Evolutionary conservation across 2,113 vertebrate species (phyloP), one percentile per base, ranked within the genome.

Genomic region (Anhinga rufa): DNA sequence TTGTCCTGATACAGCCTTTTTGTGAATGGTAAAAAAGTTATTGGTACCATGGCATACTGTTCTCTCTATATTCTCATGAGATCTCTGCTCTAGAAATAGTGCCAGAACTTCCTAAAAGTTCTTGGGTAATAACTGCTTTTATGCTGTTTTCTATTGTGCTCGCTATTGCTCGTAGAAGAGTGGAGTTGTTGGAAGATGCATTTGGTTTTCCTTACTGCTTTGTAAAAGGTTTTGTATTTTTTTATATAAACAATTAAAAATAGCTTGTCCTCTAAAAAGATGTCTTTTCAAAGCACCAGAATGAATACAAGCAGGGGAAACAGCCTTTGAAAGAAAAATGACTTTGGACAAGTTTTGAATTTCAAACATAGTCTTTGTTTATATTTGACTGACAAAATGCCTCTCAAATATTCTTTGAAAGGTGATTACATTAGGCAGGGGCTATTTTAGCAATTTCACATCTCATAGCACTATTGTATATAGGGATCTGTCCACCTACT

Each of bases 391-490:
- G 96, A 97, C 96, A 97, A 97, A 96, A 96, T 57, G 93, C 87
- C 95, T 96, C 93, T 96, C 96, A 92, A 77, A 93, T 94, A 95
- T 80, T 96, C 77, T 90, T 92, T 91, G 97, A 91, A 94, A 97
- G 92, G 93, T 96, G 96, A 97, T 97, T 97, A 97, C 91, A 93
- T 96, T 97, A 95, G 95, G 94, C 95, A 97, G 92, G 93, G 91
- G 92, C 93, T 97, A 96, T 95, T 97, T 95, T 87, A 96, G 87
- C 87, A 93, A 96, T 96, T 95, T 94, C 88, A 95, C 93, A 97
- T 96, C 93, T 96, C 86, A 60, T 4, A 88, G 84, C 64, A 78
- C 78, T 89, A 36, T 92, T 93, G 95, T 95, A 94, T 95, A 95
- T 92, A 96, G 64, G 70, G 57, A 93, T 90, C 93, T 95, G 94